These are phyloP conservation scores for Lepetodrilus schrolli DNA, from an alignment of 2,888 invertebrate genomes.

Conservation along the genomic window DNA sequence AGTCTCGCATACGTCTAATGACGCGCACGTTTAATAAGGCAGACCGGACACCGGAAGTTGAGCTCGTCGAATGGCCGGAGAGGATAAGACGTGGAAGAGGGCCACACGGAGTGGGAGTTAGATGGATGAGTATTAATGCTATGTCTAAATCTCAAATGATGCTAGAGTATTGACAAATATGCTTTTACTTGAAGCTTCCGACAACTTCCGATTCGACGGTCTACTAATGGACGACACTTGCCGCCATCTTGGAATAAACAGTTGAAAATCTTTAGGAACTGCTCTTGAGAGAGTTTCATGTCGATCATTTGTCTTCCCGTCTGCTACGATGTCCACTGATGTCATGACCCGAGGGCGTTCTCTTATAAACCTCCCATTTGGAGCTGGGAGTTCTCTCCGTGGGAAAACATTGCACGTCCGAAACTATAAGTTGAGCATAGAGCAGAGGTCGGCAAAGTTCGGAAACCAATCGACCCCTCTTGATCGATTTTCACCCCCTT, in stretches of 20 bases:
- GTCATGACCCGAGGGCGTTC: neutral
- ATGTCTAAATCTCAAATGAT: neutral
- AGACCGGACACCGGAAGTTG: neutral
- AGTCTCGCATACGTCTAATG: neutral
- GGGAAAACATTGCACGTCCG: neutral
- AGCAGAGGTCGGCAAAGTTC: conserved; percentile 10
- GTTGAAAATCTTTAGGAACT: conserved; percentile 13
- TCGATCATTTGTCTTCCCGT: conserved; percentile 25
- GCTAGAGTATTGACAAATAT: conserved; percentile 14
- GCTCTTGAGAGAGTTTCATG: conserved; percentile 13
- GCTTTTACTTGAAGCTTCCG: conserved; percentile 11
- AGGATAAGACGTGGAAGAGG: neutral
- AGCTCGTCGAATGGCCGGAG: too few species aligned
- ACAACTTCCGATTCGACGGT: conserved; percentile 6
- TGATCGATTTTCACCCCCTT: conserved; percentile 13
- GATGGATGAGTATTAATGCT: neutral
- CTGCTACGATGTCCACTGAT: neutral
- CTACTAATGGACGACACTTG: conserved; percentile 14
- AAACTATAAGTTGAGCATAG: neutral
- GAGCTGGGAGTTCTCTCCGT: neutral
- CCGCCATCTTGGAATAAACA: conserved; percentile 24
- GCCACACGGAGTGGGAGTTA: neutral
- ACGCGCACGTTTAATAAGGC: neutral
- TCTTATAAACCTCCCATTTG: neutral
- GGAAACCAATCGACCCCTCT: conserved; percentile 24